Conservation (phyloP, 2,797 vertebrate genomes). For the Myotis vivesi region DNA sequence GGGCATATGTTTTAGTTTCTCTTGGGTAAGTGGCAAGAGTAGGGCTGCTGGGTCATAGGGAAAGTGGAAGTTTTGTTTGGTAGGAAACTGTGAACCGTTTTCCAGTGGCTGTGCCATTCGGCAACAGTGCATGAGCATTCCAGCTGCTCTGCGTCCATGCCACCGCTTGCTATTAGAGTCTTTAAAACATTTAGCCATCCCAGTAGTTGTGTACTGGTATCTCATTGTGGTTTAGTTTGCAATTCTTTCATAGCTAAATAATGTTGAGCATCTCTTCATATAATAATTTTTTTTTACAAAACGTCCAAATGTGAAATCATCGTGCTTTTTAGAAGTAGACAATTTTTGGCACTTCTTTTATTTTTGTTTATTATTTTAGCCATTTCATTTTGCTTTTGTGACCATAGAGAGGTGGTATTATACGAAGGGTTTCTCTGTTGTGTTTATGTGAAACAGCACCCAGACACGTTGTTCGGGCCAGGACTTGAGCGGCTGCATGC, state of each 20-base stretch:
- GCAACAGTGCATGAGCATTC: not conserved
- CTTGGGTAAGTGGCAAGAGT: not conserved
- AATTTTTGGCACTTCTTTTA: not conserved
- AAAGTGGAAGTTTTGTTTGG: not conserved
- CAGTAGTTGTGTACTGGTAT: not conserved
- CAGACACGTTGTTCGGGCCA: not conserved
- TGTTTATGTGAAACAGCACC: not conserved
- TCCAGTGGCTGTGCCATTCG: not conserved
- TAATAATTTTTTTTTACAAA: not conserved
- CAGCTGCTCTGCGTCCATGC: not conserved
- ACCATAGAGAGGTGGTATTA: not conserved
- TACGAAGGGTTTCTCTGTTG: not conserved
- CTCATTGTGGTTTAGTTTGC: not conserved
- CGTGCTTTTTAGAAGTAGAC: not conserved
- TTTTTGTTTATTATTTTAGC: constrained; percentile 42
- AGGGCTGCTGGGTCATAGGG: not conserved
- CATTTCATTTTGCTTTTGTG: not conserved
- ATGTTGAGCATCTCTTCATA: not conserved
- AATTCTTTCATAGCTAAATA: not conserved
- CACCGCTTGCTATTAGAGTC: not conserved
- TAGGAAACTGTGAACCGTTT: not conserved
- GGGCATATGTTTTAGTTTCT: not conserved
- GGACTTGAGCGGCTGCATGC: no score
- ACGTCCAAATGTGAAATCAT: not conserved
- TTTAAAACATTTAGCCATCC: not conserved